Base-by-base conservation (phyloP, 2,797 vertebrate species). In the Arremon aurantiirostris region DNA sequence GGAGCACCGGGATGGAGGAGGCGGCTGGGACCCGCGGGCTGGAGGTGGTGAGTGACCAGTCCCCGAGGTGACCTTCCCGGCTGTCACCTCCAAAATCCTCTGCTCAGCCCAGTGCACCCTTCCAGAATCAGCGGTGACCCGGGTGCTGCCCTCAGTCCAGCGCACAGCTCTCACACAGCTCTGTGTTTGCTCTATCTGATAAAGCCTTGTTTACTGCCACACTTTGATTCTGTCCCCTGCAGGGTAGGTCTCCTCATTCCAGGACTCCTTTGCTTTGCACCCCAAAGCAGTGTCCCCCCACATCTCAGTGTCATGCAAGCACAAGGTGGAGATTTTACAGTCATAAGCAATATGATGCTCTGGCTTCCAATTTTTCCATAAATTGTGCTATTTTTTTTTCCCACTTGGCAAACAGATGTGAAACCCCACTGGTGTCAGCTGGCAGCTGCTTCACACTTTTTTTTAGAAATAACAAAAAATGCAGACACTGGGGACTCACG, bases 1-100 rank as follows among this genome's bases (percentile, higher is more conserved):
- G 61, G 39, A 86, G 66, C 65, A 5, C 10, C 1, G 6, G 70
- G 39, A n/a, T 10, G 0, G 63, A 50, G 47, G 44, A 59, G 20
- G 16, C 0, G 1, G 52, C 27, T 21, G 30, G 12, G 63, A 41
- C 21, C 53, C 4, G 1, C 1, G 1, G 52, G 52, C 64, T 46
- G 63, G 50, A 65, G 76, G 76, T 27, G 56, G 44, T 24, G 63
- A 85, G 71, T n/a, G 90, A 57, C 20, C 28, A 0, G 35, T 70
- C 35, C 57, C 65, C 9, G 5, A 4, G 0, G 28, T 96, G 90
- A 95, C 88, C 96, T 95, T 94, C 52, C 49, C 8, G 5, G 55
- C 17, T 41, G 86, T 82, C 91, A 49, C 86, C 83, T 92, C 80
- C 14, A 0, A 50, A 75, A 69, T n/a, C 42, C 61, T n/a, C 9